phyloP scores from a whole-genome alignment of 2,888 invertebrate species.

The Erebia ligea region DNA sequence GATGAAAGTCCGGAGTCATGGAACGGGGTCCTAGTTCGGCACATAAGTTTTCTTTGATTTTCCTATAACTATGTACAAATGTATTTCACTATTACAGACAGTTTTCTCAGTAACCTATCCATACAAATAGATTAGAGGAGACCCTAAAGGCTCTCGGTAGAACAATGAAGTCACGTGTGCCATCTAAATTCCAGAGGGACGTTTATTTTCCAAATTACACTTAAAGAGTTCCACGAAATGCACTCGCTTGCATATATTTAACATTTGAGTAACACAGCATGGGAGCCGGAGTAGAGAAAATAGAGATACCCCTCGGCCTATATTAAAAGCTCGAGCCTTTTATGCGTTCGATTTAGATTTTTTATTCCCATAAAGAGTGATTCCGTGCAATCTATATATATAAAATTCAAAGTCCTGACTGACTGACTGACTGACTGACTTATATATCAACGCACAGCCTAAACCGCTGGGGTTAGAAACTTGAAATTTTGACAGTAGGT shows the following conservation, averaged over 20 bases:
- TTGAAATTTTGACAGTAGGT: too few relatives aligned
- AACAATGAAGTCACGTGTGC: conserved; percentile 18
- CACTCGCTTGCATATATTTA: conserved; percentile 39
- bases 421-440: too few relatives aligned
- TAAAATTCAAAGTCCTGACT: too few relatives aligned
- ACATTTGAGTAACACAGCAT: neutral
- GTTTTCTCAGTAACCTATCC: neutral
- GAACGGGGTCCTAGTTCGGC: too few relatives aligned
- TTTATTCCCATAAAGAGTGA: too few relatives aligned
- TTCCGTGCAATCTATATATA: too few relatives aligned
- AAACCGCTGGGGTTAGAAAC: too few relatives aligned
- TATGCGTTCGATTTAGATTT: too few relatives aligned
- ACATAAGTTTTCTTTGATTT: too few relatives aligned
- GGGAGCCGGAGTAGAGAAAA: neutral
- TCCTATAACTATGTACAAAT: too few relatives aligned
- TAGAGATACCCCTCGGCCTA: neutral
- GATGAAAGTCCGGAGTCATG: too few relatives aligned
- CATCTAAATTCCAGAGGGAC: conserved; percentile 27
- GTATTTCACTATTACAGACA: neutral
- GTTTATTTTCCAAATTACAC: conserved; percentile 44
- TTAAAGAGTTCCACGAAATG: conserved; percentile 51
- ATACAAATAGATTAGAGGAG: conserved; percentile 8
- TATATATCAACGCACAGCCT: too few relatives aligned
- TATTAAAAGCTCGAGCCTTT: neutral
- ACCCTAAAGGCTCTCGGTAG: conserved; percentile 2